A percentile compares a stretch with the other conserved stretches of the same genome.
phyloP scores from a whole-genome alignment of 2,888 invertebrate species.

The Chironomus tentans region DNA sequence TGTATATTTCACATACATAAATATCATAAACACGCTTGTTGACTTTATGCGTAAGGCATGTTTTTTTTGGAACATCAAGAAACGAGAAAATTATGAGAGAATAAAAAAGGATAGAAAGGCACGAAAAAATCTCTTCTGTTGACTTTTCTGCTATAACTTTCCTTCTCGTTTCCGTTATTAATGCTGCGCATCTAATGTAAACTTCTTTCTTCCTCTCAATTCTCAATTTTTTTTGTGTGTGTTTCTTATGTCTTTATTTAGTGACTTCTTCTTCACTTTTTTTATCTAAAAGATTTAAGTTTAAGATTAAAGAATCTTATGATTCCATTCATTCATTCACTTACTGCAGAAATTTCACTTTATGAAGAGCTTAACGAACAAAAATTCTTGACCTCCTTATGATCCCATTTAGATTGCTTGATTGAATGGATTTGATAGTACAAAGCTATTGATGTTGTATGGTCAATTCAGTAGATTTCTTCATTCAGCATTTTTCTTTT shows the following conservation, averaged over 20 bases:
- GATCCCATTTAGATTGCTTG: too few species aligned
- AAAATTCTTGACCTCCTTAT: background rate
- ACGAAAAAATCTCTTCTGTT: background rate
- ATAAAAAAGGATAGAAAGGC: background rate
- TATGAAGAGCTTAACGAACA: background rate
- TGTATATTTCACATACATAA: background rate
- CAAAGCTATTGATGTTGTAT: too few species aligned
- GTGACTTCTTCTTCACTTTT: background rate
- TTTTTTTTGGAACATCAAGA: background rate
- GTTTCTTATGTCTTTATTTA: background rate
- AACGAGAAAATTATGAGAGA: too few species aligned
- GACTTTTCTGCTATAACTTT: slow-evolving; percentile 2
- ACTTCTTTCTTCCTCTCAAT: background rate
- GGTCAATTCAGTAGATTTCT: too few species aligned
- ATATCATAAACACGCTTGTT: background rate
- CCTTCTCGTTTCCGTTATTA: background rate
- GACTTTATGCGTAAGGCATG: slow-evolving; percentile 1
- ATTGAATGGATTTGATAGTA: too few species aligned
- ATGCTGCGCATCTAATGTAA: background rate
- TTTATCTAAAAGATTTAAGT: background rate
- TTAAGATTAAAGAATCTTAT: background rate
- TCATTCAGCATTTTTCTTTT: too few species aligned
- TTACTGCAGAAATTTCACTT: background rate
- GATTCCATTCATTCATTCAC: background rate
- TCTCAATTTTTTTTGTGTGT: background rate